Base-by-base conservation (phyloP, 2,113 vertebrate genomes). In the Antennarius striatus region DNA sequence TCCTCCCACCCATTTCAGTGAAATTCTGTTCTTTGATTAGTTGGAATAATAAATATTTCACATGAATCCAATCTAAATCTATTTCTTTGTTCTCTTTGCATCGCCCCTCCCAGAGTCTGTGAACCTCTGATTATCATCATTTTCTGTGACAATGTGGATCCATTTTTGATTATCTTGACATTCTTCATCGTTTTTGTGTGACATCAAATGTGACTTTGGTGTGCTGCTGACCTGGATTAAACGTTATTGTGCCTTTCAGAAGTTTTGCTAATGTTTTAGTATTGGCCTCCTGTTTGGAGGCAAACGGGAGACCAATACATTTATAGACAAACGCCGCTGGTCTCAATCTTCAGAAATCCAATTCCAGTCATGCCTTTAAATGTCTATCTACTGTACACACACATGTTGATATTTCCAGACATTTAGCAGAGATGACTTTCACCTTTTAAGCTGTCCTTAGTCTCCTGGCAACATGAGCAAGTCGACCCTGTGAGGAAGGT, bases 351-450 rank as follows among this genome's bases (percentile, higher is more conserved):
- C 42, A 10, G 9, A 43, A 11, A 43, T 43, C 9, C 29, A 36
- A 36, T 55, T 14, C 4, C 6, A n/a, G 16, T 45, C 60, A 30
- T 13, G 15, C 3, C 1, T 49, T 36, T 15, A 48, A 15, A 22
- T 48, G 29, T 51, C 55, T 53, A n/a, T 76, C 49, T 62, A 29
- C 43, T 12, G 32, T 77, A 50, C 36, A 68, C 39, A 59, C 51
- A 61, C 55, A 49, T 83, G 73, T 88, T 83, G 68, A 83, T 84
- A 61, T 86, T 84, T 85, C 79, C 82, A 85, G 63, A 68, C 68
- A 70, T 83, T 75, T 79, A 48, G 15, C 79, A 56, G 61, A 66
- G 71, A 77, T 53, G 63, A 70, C 65, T 80, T 80, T 83, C 65
- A 66, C 73, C 77, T 79, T 70, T 81, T 57, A 78, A 85, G 68